Percentiles rank a stretch among this genome's conserved stretches.
phyloP scores from a whole-genome alignment of 2,113 vertebrate genomes.

The Lophius piscatorius region DNA sequence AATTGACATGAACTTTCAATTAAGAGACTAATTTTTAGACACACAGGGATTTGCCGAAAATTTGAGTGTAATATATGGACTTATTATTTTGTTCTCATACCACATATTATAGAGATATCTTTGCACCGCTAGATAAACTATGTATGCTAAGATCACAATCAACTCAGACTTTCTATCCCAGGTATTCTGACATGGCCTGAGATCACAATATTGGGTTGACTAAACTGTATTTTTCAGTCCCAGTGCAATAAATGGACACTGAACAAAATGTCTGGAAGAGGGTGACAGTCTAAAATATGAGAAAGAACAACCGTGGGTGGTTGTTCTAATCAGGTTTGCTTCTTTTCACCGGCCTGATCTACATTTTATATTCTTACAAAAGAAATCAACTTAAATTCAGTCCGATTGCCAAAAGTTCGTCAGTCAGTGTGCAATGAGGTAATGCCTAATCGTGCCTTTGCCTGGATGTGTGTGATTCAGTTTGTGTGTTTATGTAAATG shows the following conservation, averaged over 20 bases:
- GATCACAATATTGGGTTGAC: conserved; percentile 19
- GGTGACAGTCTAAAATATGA: conserved; percentile 15
- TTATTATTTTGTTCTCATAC: too few species aligned
- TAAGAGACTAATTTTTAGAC: background rate
- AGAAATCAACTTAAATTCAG: too few species aligned
- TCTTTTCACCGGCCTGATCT: conserved; percentile 8
- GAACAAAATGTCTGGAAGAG: conserved; percentile 26
- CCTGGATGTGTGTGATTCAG: conserved; percentile 11
- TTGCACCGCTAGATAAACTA: too few species aligned
- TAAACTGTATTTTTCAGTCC: conserved; percentile 12
- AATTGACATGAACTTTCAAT: conserved; percentile 10
- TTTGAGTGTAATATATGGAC: too few species aligned
- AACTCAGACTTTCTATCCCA: too few species aligned
- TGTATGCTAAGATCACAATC: too few species aligned
- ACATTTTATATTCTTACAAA: too few species aligned
- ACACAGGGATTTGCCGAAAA: background rate
- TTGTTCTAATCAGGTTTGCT: conserved; percentile 17
- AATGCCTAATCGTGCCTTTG: too few species aligned
- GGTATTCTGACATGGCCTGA: too few species aligned
- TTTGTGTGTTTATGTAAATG: conserved; percentile 4
- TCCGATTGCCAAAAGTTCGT: background rate
- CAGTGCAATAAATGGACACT: conserved; percentile 14
- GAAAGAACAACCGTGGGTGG: conserved; percentile 26
- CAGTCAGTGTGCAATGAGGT: too few species aligned
- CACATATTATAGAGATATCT: too few species aligned